Evolutionary conservation across 2,797 vertebrate species (phyloP).

Genomic region (Protonibea diacanthus): DNA sequence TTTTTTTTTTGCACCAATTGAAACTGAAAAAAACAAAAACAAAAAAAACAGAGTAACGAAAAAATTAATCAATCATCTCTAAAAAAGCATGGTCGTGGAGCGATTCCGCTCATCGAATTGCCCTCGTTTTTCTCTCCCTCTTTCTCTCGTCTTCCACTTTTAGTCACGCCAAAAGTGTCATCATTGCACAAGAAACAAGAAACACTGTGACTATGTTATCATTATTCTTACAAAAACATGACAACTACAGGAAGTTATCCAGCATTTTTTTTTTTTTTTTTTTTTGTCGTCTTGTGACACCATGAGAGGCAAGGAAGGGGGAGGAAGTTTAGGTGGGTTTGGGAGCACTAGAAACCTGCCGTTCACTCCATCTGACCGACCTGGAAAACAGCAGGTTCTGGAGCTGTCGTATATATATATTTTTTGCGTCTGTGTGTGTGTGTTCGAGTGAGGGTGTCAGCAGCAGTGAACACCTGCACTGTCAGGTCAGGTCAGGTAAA

Average conservation of each 20-base stretch:
- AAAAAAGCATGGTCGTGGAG: conserved; percentile 49
- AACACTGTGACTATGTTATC: conserved; percentile 88
- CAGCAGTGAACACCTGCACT: conserved; percentile 60
- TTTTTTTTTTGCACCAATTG: conserved; percentile 83
- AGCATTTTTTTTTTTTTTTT: conserved; percentile 82
- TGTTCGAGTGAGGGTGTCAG: conserved; percentile 60
- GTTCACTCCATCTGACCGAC: conserved; percentile 44
- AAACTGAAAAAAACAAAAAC: conserved; percentile 65
- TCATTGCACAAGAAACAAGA: conserved; percentile 91
- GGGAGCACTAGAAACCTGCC: conserved; percentile 55
- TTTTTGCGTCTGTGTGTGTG: conserved; percentile 39
- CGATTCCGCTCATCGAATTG: conserved; percentile 36
- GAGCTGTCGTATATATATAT: not conserved
- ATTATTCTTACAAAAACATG: conserved; percentile 82
- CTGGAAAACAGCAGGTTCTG: conserved; percentile 49
- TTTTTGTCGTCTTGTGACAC: conserved; percentile 82
- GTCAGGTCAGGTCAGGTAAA: conserved; percentile 56
- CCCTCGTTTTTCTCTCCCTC: conserved; percentile 59
- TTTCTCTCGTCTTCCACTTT: conserved; percentile 78
- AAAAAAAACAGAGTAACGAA: conserved; percentile 33
- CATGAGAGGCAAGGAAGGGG: conserved; percentile 85
- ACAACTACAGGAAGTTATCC: conserved; percentile 89
- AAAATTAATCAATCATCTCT: conserved; percentile 30
- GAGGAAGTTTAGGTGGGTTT: conserved; percentile 78
- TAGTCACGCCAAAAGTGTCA: conserved; percentile 87